Evolutionary conservation across 2,113 vertebrate species (phyloP).

Genomic region (Cebidichthys violaceus): DNA sequence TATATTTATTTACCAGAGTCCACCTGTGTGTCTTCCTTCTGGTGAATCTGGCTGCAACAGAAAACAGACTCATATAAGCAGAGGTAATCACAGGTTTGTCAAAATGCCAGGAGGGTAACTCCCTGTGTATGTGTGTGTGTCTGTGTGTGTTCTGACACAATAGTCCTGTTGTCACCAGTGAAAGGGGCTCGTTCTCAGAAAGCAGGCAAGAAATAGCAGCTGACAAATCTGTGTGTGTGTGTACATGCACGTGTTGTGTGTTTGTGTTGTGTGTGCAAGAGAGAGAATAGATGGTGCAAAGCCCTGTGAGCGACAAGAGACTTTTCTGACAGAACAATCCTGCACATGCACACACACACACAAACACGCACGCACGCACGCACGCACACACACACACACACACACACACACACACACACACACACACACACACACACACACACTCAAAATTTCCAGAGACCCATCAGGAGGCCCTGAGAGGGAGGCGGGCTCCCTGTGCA

Average conservation of each 20-base stretch:
- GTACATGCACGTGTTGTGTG: not conserved
- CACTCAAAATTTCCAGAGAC: conserved; percentile 28
- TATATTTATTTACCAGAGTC: conserved; percentile 77
- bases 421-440: conserved; percentile 6
- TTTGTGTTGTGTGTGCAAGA: conserved; percentile 21
- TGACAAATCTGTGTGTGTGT: conserved; percentile 44
- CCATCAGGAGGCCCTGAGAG: conserved; percentile 51
- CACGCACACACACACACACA: not conserved
- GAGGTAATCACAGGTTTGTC: conserved; percentile 10
- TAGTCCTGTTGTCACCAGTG: conserved; percentile 49
- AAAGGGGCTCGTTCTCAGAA: conserved; percentile 58
- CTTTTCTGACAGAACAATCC: conserved; percentile 51
- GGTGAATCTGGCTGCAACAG: conserved; percentile 76
- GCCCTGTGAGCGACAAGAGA: conserved; percentile 40
- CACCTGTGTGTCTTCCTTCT: conserved; percentile 81
- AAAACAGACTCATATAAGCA: conserved; percentile 38
- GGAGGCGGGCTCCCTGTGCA: conserved; percentile 24
- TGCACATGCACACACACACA: not conserved
- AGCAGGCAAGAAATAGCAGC: conserved; percentile 58
- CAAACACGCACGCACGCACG: conserved; percentile 22
- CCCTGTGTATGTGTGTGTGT: conserved; percentile 21
- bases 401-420: conserved; percentile 8
- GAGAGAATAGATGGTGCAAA: conserved; percentile 63
- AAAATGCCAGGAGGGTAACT: conserved; percentile 18
- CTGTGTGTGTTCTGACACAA: conserved; percentile 46